Percentiles rank a stretch among this genome's conserved stretches.
These are phyloP conservation scores for Holothuria glaberrima DNA, from an alignment of 35 echinoderm and acorn worm species.

Conservation along the genomic window DNA sequence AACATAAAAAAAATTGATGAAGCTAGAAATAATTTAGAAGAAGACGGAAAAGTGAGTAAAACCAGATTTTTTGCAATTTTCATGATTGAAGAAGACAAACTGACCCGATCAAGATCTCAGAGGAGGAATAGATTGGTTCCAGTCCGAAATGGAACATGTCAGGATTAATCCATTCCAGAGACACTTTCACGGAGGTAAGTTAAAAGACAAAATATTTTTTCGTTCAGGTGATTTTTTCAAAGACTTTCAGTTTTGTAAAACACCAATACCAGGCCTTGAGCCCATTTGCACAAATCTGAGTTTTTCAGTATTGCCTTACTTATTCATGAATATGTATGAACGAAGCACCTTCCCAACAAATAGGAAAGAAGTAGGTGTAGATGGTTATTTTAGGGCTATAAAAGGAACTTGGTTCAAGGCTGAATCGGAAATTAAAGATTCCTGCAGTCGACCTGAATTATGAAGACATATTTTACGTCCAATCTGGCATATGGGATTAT, in stretches of 20 bases:
- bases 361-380: not conserved
- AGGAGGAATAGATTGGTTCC: not conserved
- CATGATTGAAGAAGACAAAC: not conserved
- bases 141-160: not conserved
- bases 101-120: not conserved
- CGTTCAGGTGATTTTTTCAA: not conserved
- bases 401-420: too few relatives aligned
- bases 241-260: not conserved
- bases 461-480: too few relatives aligned
- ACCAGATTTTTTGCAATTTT: not conserved
- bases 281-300: not conserved
- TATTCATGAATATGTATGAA: not conserved
- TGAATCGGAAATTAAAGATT: too few relatives aligned
- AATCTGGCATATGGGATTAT: too few relatives aligned
- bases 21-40: not conserved
- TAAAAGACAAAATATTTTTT: not conserved
- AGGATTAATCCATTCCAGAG: not conserved
- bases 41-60: not conserved
- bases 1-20: not conserved
- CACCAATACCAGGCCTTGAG: not conserved
- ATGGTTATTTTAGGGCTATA: not conserved
- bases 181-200: constrained; percentile 2
- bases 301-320: not conserved
- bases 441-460: too few relatives aligned
- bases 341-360: not conserved